A percentile compares a stretch with the other conserved stretches of the same genome.
Conservation (phyloP, 2,797 vertebrate species). For the Cuniculus paca region DNA sequence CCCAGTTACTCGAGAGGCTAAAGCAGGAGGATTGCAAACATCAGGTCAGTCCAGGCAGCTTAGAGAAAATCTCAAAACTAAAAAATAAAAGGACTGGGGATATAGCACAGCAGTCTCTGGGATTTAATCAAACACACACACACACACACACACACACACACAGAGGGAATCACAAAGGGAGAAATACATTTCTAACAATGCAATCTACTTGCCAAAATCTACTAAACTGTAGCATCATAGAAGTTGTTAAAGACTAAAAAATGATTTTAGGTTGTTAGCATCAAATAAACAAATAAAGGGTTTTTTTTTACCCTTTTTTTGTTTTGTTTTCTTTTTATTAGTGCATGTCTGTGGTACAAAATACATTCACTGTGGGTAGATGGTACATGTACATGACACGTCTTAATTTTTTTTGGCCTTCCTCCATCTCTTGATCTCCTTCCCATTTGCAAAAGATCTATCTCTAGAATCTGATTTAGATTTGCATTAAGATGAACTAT, state of each 20-base stretch:
- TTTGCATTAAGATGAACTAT: not conserved
- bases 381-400: not conserved
- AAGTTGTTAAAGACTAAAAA: not conserved
- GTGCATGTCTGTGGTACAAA: not conserved
- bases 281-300: not conserved
- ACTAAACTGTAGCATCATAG: not conserved
- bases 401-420: not conserved
- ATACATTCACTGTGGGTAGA: not conserved
- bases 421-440: not conserved
- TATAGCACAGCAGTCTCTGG: not conserved
- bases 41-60: not conserved
- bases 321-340: not conserved
- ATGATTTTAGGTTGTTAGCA: not conserved
- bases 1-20: not conserved
- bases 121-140: not conserved
- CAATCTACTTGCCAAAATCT: not conserved
- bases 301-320: not conserved
- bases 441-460: not conserved
- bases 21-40: not conserved
- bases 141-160: not conserved
- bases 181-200: conserved; percentile 32
- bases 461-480: conserved; percentile 25
- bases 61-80: not conserved
- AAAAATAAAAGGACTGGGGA: not conserved
- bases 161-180: not conserved